Conservation (phyloP, 2,888 invertebrate genomes). For the Troides aeacus region DNA sequence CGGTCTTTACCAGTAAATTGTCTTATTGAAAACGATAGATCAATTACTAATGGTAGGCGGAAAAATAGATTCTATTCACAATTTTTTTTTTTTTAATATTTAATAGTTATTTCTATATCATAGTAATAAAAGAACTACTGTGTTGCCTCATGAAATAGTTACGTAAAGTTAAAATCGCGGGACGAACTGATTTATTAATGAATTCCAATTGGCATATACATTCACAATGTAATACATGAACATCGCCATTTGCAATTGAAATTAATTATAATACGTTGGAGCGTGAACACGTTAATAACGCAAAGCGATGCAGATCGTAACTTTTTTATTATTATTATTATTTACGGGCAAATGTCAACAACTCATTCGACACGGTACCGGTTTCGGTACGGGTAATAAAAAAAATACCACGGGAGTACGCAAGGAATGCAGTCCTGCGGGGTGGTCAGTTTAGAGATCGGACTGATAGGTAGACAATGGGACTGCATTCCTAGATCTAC, state of each 20-base stretch:
- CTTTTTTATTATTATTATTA: constrained; percentile 19
- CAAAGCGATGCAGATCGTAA: constrained; percentile 16
- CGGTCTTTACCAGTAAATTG: no score
- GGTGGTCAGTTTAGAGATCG: constrained; percentile 31
- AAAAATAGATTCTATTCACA: no score
- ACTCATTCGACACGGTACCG: constrained; percentile 60
- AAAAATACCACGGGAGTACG: constrained; percentile 41
- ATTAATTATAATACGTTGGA: constrained; percentile 4
- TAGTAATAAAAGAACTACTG: no score
- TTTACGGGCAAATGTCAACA: constrained; percentile 34
- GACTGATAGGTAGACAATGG: constrained; percentile 39
- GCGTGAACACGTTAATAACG: constrained; percentile 20
- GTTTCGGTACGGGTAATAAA: constrained; percentile 42
- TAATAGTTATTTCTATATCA: no score
- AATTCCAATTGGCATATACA: neutral
- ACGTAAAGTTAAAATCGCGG: no score
- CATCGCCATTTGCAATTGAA: constrained; percentile 5
- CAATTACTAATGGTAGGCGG: no score
- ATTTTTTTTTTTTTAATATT: no score
- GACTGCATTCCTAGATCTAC: constrained; percentile 29
- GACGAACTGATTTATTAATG: neutral
- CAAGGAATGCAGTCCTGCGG: constrained; percentile 44
- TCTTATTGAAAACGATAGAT: no score
- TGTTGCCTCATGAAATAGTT: no score
- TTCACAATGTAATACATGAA: neutral